A percentile compares a stretch with the other conserved stretches of the same genome.
Evolutionary conservation across 1,140 invertebrate species (phyloP).

Genomic region (Uloborus diversus): DNA sequence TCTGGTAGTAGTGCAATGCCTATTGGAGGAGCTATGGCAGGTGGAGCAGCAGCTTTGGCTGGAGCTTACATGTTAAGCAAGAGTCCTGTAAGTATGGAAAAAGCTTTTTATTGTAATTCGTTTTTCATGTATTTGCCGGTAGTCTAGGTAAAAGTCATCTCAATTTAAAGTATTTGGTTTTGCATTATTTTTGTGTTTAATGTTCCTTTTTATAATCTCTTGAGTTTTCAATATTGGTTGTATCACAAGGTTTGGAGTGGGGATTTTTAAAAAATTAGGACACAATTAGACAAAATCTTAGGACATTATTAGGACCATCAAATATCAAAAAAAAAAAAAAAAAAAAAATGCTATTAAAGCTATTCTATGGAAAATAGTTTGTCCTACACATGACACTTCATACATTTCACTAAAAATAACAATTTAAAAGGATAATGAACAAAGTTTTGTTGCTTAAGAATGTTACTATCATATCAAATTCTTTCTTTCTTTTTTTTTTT

Average conservation of each 20-base stretch:
- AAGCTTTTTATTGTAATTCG: not conserved
- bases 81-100: conserved; percentile 55
- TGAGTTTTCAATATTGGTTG: not conserved
- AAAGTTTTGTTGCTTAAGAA: too few species aligned
- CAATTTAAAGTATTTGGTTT: not conserved
- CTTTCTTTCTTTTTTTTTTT: too few species aligned
- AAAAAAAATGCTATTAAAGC: too few species aligned
- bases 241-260: not conserved
- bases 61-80: conserved; percentile 61
- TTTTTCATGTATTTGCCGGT: not conserved
- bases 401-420: too few species aligned
- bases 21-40: conserved; percentile 60
- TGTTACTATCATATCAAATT: too few species aligned
- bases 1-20: conserved; percentile 56
- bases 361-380: too few species aligned
- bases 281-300: too few species aligned
- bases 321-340: too few species aligned
- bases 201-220: not conserved
- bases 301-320: too few species aligned
- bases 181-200: not conserved
- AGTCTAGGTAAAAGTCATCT: not conserved
- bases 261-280: not conserved
- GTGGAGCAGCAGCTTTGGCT: conserved; percentile 61
- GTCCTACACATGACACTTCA: too few species aligned
- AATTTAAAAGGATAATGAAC: too few species aligned